Percentiles rank a stretch among this genome's conserved stretches.
Conservation (phyloP, 2,888 invertebrate species). For the Gortyna flavago region DNA sequence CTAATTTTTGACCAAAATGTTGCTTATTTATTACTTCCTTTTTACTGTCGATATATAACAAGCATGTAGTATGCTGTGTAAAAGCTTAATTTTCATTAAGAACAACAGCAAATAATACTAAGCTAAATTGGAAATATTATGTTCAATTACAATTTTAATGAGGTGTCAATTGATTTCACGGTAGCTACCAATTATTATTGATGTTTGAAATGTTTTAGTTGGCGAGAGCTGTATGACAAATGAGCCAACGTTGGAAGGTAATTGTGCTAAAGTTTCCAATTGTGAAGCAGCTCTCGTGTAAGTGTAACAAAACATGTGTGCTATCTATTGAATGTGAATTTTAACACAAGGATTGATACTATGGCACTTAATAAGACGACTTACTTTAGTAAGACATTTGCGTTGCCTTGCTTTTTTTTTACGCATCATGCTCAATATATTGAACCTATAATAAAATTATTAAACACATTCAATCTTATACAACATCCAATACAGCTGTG, state of each 20-base stretch:
- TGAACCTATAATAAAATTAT: background rate
- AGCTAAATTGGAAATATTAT: slow-evolving; percentile 38
- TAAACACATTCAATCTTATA: background rate
- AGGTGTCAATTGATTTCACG: slow-evolving; percentile 40
- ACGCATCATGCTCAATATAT: background rate
- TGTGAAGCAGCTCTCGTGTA: slow-evolving; percentile 81
- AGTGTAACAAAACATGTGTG: slow-evolving; percentile 60
- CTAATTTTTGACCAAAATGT: too few relatives aligned
- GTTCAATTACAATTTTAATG: slow-evolving; percentile 50
- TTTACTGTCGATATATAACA: too few relatives aligned
- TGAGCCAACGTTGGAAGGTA: slow-evolving; percentile 71
- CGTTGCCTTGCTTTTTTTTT: background rate
- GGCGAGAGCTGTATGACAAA: slow-evolving; percentile 79
- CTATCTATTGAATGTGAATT: background rate
- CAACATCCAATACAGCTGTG: too few relatives aligned
- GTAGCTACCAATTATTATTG: slow-evolving; percentile 38
- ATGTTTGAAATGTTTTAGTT: slow-evolving; percentile 71
- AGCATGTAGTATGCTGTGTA: slow-evolving; percentile 3
- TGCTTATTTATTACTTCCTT: too few relatives aligned
- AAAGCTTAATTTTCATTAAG: slow-evolving; percentile 23
- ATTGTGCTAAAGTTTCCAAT: slow-evolving; percentile 74
- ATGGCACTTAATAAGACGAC: background rate
- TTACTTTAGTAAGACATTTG: background rate
- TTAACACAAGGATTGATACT: background rate
- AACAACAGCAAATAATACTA: slow-evolving; percentile 30